Evolutionary conservation across 2,888 invertebrate species (phyloP), one percentile per base, ranked within the genome.

Genomic region (Limnephilus lunatus): DNA sequence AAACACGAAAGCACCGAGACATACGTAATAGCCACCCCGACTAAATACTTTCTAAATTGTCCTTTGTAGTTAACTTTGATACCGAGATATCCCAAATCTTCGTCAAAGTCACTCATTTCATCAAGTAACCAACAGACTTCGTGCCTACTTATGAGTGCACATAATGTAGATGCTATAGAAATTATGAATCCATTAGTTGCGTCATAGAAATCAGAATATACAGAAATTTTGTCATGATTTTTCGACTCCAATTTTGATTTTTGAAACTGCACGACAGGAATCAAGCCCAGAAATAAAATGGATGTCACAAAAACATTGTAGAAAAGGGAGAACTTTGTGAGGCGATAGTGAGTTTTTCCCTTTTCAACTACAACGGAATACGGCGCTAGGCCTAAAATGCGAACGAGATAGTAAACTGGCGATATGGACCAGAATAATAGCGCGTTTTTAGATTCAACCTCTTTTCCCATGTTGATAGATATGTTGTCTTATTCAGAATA

Each of bases 381-480:
- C 68, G 93, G 93, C 35, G 93, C 90, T 31, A 92, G 32, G 3
- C 93, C 93, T 9, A 93, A 83, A 14, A 92, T 85, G 85, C 91
- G 91, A 11, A 91, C n/a, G 14, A 48, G 15, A 48, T 81, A 90
- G 80, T 81, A 80, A 39, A 89, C 32, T 19, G 86, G 86, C 11
- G 81, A 68, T n/a, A 87, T 53, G 44, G 87, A 31, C 80, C 89
- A 87, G 25, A 53, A 53, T 53, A 68, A 30, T 15, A 4, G 35
- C 7, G 81, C 39, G 31, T 82, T 82, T 82, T 82, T 30, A 30
- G 82, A 82, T 4, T 12, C 82, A 68, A 68, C 19, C 25, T 68
- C 68, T 19, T 68, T 68, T 68, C 68, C 68, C 68, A 19, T 68
- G 25, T 68, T 68, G 68, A 68, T 19, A 25, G 68, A 25, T 7